Percentiles rank a stretch among this genome's conserved stretches.
phyloP scores from a whole-genome alignment of 2,888 invertebrate genomes.

The Lepidocyrtinus sp. region DNA sequence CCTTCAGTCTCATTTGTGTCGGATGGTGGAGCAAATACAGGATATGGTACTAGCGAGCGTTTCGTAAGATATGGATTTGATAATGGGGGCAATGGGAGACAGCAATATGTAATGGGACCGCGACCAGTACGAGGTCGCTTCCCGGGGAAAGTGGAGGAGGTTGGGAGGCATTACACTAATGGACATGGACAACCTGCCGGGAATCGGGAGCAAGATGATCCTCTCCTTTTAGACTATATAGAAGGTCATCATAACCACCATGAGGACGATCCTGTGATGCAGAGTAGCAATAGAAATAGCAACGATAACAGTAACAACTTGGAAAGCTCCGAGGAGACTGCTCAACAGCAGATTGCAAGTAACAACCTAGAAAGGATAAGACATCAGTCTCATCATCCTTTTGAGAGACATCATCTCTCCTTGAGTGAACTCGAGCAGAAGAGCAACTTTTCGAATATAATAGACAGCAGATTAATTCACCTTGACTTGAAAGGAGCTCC shows the following conservation, averaged over 20 bases:
- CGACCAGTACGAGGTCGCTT: conserved; percentile 35
- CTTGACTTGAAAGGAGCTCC: conserved; percentile 85
- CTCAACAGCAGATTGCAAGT: conserved; percentile 1
- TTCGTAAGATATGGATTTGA: conserved; percentile 44
- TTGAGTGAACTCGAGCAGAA: conserved; percentile 63
- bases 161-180: conserved; percentile 40
- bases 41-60: conserved; percentile 24
- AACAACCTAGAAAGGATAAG: conserved; percentile 54
- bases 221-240: conserved; percentile 44
- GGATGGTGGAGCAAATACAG: conserved; percentile 24
- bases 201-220: conserved; percentile 41
- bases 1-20: conserved; percentile 45
- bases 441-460: conserved; percentile 58
- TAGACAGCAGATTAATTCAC: conserved; percentile 77
- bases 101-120: conserved; percentile 51
- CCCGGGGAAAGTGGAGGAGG: conserved; percentile 40
- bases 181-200: conserved; percentile 35
- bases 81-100: conserved; percentile 25
- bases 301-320: conserved; percentile 10
- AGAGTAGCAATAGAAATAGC: conserved; percentile 36
- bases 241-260: conserved; percentile 49
- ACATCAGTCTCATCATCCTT: conserved; percentile 55
- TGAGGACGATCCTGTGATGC: conserved; percentile 48
- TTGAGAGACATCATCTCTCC: conserved; percentile 45
- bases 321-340: neutral